Evolutionary conservation across 2,113 vertebrate species (phyloP), one percentile per base, ranked within the genome.

Genomic region (Campylomormyrus numenius): DNA sequence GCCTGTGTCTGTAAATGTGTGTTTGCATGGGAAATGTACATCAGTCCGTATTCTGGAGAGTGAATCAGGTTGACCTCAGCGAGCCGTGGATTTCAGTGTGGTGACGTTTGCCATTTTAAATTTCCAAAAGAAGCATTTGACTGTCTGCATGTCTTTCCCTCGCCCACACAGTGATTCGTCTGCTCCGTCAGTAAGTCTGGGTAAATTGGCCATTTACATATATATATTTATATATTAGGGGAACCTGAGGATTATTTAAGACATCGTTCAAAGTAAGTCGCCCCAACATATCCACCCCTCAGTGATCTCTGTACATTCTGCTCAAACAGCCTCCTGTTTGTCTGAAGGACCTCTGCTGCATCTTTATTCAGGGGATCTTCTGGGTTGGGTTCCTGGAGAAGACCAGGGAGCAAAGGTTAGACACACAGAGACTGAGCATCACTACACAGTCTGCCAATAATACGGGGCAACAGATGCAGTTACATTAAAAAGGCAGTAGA

Each of bases 211-310:
- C 92, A 92, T 46, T 89, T 94, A 92, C 93, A 35, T 77, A 77
- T 74, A 74, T 77, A 77, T 77, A 77, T 77, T 49, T 77, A 77
- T 77, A 77, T 77, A 48, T 0, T 93, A 84, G 66, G 89, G 56
- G 92, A 85, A 91, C 45, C 27, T 93, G 89, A 66, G 74, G 92
- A 92, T 94, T 98, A 97, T 96, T 98, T 98, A 89, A 98, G 96
- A 96, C 97, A 98, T 94, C 98, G 96, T 93, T 98, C 98, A 15
- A 98, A 98, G 95, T 98, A 98, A 94, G 97, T 98, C 94, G 97
- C 97, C 88, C 98, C 97, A 50, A 98, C 97, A 91, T 98, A 98
- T 89, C 97, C 98, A 2, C 97, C 98, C 53, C 96, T 93, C 95
- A 98, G 97, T 19, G 97, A 98, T 89, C 97, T 96, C 91, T 97